phyloP scores from a whole-genome alignment of 2,797 vertebrate species.

The Esox masquinongy region DNA sequence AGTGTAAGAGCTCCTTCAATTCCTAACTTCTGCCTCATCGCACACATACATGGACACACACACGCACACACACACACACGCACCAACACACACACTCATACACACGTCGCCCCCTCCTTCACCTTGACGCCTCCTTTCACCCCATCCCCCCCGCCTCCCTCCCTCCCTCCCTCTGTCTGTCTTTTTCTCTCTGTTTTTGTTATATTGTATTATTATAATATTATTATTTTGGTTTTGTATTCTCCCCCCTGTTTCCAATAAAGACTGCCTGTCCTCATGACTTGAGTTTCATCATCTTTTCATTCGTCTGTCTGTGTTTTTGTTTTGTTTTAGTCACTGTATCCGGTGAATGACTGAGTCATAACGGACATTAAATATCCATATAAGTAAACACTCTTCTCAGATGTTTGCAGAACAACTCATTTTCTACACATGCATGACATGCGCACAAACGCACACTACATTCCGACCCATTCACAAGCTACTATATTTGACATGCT shows the following conservation, averaged over 20 bases:
- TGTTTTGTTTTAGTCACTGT: slow-evolving; percentile 43
- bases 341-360: slow-evolving; percentile 33
- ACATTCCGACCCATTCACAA: background rate
- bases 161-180: slow-evolving; percentile 71
- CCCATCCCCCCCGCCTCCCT: slow-evolving; percentile 48
- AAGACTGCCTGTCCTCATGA: slow-evolving; percentile 95
- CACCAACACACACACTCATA: slow-evolving; percentile 27
- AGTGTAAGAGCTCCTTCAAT: slow-evolving; percentile 99
- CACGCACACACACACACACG: slow-evolving; percentile 45
- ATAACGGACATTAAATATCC: slow-evolving; percentile 24
- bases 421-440: background rate
- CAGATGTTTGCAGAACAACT: slow-evolving; percentile 24
- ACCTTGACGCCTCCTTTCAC: slow-evolving; percentile 54
- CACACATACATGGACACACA: slow-evolving; percentile 24
- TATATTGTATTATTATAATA: slow-evolving; percentile 73
- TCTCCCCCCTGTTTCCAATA: slow-evolving; percentile 89
- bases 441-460: slow-evolving; percentile 4
- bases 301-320: slow-evolving; percentile 56
- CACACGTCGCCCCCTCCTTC: slow-evolving; percentile 46
- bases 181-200: slow-evolving; percentile 79
- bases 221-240: slow-evolving; percentile 86
- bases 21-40: slow-evolving; percentile 84
- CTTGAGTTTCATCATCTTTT: slow-evolving; percentile 83
- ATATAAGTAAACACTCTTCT: background rate
- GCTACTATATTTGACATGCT: slow-evolving; percentile 19